Conservation (phyloP, 2,797 vertebrate genomes). For the Glossophaga mutica region DNA sequence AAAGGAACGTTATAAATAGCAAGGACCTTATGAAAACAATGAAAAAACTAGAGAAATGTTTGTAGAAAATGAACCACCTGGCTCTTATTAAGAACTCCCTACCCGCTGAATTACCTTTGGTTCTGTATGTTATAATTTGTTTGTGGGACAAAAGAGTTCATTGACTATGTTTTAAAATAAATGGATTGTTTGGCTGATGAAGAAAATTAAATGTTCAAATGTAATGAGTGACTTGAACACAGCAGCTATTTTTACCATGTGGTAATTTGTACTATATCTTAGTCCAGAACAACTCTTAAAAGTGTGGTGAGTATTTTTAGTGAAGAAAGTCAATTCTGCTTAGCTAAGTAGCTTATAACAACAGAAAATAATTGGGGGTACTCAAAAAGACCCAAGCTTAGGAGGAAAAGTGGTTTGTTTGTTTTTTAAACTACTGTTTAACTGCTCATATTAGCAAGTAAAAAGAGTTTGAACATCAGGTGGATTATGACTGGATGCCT, state of each 20-base stretch:
- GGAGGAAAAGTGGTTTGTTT: neutral
- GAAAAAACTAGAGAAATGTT: neutral
- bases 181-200: neutral
- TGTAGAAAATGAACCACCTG: slow-evolving; percentile 28
- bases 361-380: neutral
- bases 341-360: neutral
- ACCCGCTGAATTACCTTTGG: slow-evolving; percentile 29
- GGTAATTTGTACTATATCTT: neutral
- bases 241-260: neutral
- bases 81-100: slow-evolving; percentile 45
- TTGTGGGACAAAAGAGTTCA: neutral
- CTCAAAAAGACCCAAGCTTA: neutral
- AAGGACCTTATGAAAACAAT: slow-evolving; percentile 41
- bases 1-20: slow-evolving; percentile 16
- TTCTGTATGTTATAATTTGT: neutral
- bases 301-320: neutral
- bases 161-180: slow-evolving; percentile 24
- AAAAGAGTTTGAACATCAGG: neutral
- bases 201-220: slow-evolving; percentile 30
- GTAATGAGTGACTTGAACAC: neutral
- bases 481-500: neutral
- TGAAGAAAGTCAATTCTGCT: neutral
- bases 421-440: neutral
- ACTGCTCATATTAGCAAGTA: neutral
- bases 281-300: neutral